These are phyloP conservation scores for Drosophila paracracens DNA, from an alignment of 2,888 invertebrate species.

Conservation along the genomic window DNA sequence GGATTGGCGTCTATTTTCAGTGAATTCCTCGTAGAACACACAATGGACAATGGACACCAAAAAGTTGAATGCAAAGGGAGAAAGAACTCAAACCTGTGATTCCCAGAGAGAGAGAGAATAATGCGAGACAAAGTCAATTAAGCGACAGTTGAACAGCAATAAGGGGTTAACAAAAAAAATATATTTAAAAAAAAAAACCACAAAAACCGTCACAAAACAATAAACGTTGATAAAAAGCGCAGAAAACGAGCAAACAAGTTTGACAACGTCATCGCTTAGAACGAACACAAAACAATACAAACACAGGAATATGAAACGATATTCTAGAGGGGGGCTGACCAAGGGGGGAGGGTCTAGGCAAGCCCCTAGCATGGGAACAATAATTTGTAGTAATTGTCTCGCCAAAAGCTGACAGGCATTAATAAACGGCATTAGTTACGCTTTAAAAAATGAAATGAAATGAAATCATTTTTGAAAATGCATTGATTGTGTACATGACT, in stretches of 20 bases:
- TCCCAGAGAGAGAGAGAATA: constrained; percentile 26
- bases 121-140: constrained; percentile 70
- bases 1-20: constrained; percentile 6
- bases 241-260: constrained; percentile 63
- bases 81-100: constrained; percentile 33
- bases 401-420: constrained; percentile 49
- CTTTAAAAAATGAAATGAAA: constrained; percentile 33
- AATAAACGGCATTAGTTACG: constrained; percentile 44
- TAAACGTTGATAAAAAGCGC: constrained; percentile 73
- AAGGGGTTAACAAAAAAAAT: background rate
- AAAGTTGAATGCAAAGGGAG: constrained; percentile 24
- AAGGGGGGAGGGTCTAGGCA: background rate
- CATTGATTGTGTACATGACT: constrained; percentile 68
- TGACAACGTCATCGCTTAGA: constrained; percentile 72
- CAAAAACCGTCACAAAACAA: constrained; percentile 71
- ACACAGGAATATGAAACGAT: constrained; percentile 9
- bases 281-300: constrained; percentile 19
- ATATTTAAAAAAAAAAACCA: background rate
- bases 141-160: constrained; percentile 71
- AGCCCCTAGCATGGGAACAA: constrained; percentile 41
- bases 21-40: constrained; percentile 22
- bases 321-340: too few species aligned
- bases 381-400: constrained; percentile 47
- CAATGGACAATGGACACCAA: constrained; percentile 10
- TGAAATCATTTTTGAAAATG: constrained; percentile 74